phyloP scores from a whole-genome alignment of 1,140 invertebrate species.

The Lepidurus packardi region DNA sequence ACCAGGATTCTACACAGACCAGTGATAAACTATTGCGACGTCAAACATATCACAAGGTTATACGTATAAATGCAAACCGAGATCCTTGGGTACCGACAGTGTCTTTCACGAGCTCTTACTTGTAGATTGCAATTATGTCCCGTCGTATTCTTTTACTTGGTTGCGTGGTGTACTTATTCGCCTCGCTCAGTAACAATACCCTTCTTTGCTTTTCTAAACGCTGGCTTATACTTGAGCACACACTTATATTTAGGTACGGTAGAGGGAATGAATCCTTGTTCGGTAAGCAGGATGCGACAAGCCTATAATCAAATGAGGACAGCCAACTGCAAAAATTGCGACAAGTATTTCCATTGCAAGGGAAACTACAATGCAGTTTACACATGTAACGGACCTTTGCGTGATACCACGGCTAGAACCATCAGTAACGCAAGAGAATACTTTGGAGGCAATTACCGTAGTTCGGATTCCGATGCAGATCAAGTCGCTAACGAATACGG shows the following conservation, averaged over 20 bases:
- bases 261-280: constrained; percentile 27
- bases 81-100: too few species aligned
- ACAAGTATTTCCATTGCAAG: constrained; percentile 28
- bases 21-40: too few species aligned
- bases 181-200: background rate
- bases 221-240: background rate
- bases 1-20: too few species aligned
- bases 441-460: background rate
- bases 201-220: background rate
- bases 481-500: constrained; percentile 29
- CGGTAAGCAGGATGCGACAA: constrained; percentile 2
- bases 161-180: background rate
- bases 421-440: constrained; percentile 14
- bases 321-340: constrained; percentile 30
- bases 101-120: too few species aligned
- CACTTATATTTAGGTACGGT: background rate
- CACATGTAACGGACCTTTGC: background rate
- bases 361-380: constrained; percentile 28
- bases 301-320: constrained; percentile 27
- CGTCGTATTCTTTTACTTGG: background rate
- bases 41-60: too few species aligned
- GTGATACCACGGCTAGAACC: background rate
- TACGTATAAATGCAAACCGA: too few species aligned
- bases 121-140: background rate
- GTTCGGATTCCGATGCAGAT: constrained; percentile 20